Evolutionary conservation across 2,797 vertebrate genomes (phyloP), one percentile per base, ranked within the genome.

Genomic region (Aulostomus chinensis): DNA sequence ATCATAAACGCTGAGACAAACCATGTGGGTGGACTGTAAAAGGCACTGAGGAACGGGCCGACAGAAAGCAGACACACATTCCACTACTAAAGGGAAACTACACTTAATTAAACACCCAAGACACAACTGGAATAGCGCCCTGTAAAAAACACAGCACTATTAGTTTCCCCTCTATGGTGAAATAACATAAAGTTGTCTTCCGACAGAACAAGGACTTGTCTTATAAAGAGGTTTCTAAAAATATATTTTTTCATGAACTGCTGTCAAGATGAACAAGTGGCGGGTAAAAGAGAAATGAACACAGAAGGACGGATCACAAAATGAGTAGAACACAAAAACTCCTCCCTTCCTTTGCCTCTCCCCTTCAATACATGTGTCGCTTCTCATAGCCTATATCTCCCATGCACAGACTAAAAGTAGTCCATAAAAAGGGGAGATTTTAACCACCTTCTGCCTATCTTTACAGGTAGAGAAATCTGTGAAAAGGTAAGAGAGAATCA

Each of bases 31-130:
- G 88, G 92, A 95, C 92, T 94, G 93, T 96, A 96, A 90, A 84
- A 85, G 69, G 77, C 65, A 76, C 71, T 2, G 47, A 78, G 93
- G 94, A 94, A 94, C 81, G 84, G 91, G 80, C 75, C 87, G 94
- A 99, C 94, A 94, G 89, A 96, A 94, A 96, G 90, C 96, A 99
- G 97, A 96, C 89, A 80, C 91, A 85, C 94, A 95, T 95, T 94
- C 94, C 94, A 89, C 91, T 89, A 93, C 89, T 91, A 89, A 93
- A 95, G 93, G 80, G 92, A 95, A 97, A 96, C 92, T 94, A 93
- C 94, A 97, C 94, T 95, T 96, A 95, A 97, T 97, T 97, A 97
- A 96, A 95, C 91, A 92, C 84, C 93, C 93, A 88, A 92, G 93
- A 74, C 92, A 92, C 92, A 94, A 95, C 91, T 94, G 92, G 94